Base-by-base conservation (phyloP, 1,140 invertebrate species). In the Zaprionus ghesquierei region DNA sequence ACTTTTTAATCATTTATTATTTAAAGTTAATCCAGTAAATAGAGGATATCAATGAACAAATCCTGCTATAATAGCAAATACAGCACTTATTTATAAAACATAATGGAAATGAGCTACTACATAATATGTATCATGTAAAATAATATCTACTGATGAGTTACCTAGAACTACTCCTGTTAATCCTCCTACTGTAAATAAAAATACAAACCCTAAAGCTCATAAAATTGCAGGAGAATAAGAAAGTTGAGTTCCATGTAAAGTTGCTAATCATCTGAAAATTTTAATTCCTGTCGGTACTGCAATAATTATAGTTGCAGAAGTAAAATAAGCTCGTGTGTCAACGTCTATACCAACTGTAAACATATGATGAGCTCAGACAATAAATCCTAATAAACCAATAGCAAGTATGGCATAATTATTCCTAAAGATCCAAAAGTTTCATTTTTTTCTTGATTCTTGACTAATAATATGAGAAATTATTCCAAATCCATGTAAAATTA, bases 71-170 rank as follows among this genome's bases (percentile, higher is more conserved):
- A 95, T 95, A 54, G 94, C 93, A 94, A 96, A 96, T 87, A 96
- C 94, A 10, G 95, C 94, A 78, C 94, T 94, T 92, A 95, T 94
- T 18, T 94, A 94, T 79, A 95, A 73, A 51, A 94, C 93, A 92
- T 95, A 96, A 91, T 96, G 95, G 90, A 96, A 96, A 92, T 96
- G 95, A 50, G 94, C 94, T 56, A 96, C 95, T 50, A 96, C 95
- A 94, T 95, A 96, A 92, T 96, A 96, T 22, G 95, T 96, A 91
- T 96, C 95, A 93, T 96, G 95, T 25, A 96, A 66, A 78, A 94
- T 90, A 92, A 95, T 94, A 94, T 96, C 95, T 91, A 96, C 92
- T 54, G 94, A 94, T 56, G 95, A 95, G 90, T 96, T 96, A 69
- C 95, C 94, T 93, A 96, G 92, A 65, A 95, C 93, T 79, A 94